phyloP scores from a whole-genome alignment of 2,113 vertebrate species.

The Petrocephalus microphthalmus region DNA sequence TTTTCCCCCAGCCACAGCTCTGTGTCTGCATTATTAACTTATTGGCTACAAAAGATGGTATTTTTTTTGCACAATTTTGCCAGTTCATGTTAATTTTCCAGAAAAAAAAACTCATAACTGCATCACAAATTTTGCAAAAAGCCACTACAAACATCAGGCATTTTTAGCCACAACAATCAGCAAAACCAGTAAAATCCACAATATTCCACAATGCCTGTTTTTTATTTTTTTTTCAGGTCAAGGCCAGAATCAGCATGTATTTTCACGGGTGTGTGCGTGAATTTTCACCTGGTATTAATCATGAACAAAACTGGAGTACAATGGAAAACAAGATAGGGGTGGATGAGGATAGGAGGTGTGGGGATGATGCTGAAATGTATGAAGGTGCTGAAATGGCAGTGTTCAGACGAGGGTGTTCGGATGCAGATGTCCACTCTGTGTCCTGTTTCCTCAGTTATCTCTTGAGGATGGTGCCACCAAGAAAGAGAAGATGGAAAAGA shows the following conservation, averaged over 20 bases:
- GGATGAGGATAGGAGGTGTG: neutral
- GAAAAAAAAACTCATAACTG: neutral
- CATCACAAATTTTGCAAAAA: neutral
- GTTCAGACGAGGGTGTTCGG: neutral
- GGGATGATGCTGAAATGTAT: neutral
- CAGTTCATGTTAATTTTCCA: neutral
- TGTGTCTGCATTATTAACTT: neutral
- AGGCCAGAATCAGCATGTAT: neutral
- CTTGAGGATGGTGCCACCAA: constrained; percentile 61
- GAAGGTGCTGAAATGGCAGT: neutral
- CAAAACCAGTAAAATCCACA: neutral
- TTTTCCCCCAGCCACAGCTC: neutral
- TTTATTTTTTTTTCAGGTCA: neutral
- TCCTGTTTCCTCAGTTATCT: constrained; percentile 22
- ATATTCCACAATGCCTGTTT: neutral
- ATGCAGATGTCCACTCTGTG: neutral
- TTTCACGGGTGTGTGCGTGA: neutral
- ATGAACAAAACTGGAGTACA: neutral
- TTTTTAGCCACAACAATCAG: neutral
- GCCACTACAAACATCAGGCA: neutral
- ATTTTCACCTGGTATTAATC: neutral
- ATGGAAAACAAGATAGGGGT: neutral
- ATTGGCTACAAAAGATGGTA: neutral
- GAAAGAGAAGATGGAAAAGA: constrained; percentile 69
- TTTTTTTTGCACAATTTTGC: neutral